Evolutionary conservation across 1,140 invertebrate species (phyloP), one percentile per base, ranked within the genome.

Genomic region (Procambarus clarkii): DNA sequence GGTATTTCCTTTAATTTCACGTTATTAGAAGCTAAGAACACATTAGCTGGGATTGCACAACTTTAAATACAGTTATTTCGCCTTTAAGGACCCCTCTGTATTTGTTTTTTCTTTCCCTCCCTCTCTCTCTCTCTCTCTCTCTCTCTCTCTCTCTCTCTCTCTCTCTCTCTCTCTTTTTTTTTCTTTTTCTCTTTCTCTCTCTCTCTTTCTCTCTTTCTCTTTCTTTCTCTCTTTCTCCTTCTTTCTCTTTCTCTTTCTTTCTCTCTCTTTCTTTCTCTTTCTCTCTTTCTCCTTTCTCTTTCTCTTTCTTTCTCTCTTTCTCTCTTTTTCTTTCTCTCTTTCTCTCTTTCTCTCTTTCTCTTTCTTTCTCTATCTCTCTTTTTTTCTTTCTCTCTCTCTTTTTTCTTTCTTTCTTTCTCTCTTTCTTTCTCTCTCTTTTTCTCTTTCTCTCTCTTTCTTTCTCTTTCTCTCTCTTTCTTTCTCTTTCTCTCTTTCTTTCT

Each of bases 271-370:
- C 45, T 58, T n/a, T 18, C 18, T 48, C 21, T 50, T 82, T n/a
- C 46, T 46, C 21, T n/a, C 21, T n/a, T 24, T n/a, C 18, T n/a
- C 21, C 50, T n/a, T n/a, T 58, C 50, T 58, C n/a, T 34, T n/a
- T 60, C n/a, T n/a, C 46, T 80, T 44, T 50, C 46, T 80, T 44
- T 50, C 46, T 80, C 46, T 50, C 78, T 80, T 46, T 50, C 78
- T 80, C 34, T 13, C 78, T 45, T 2, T n/a, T 15, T 24, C 9
- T 13, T 8, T 46, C 15, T 15, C 8, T 80, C 21, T 45, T 15
- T 50, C 7, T 44, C 46, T 7, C 15, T 18, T 7, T 50, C 54
- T 80, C 46, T 18, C 78, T 18, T 46, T 13, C 50, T 50, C 4
- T 24, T 15, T 46, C 13, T 15, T 13, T 21, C 60, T 64, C 60